Conservation (phyloP, 2,888 invertebrate species). For the Galeruca laticollis region DNA sequence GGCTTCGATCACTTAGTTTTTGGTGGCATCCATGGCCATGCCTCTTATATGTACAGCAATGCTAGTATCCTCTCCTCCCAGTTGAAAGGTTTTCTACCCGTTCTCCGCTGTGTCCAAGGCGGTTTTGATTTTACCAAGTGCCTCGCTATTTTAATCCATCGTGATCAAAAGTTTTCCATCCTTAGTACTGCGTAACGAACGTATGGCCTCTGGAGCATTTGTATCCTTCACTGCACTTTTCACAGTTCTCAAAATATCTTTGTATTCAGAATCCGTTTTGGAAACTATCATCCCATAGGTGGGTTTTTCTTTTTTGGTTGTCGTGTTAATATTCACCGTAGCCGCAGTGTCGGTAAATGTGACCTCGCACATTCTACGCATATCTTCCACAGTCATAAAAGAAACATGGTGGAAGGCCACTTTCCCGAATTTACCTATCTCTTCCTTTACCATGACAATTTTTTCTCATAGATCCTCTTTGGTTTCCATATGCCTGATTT, state of each 20-base stretch:
- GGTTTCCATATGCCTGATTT: not conserved
- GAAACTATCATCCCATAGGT: constrained; percentile 1
- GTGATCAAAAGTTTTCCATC: constrained; percentile 10
- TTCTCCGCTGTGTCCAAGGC: not conserved
- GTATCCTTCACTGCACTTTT: not conserved
- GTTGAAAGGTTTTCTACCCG: not conserved
- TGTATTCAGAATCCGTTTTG: not conserved
- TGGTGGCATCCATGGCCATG: not conserved
- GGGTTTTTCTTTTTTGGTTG: not conserved
- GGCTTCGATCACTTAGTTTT: not conserved
- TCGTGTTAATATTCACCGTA: not conserved
- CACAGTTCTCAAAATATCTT: not conserved
- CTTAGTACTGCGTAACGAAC: not conserved
- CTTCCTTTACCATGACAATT: not conserved
- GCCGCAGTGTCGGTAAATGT: not conserved
- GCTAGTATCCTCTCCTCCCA: not conserved
- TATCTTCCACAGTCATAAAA: not conserved
- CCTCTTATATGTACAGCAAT: not conserved
- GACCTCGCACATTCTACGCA: not conserved
- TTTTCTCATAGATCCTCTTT: not conserved
- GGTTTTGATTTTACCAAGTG: not conserved
- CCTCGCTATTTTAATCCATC: not conserved
- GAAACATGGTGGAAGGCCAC: not conserved
- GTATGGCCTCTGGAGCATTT: not conserved
- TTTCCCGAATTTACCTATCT: not conserved